Conservation (phyloP, 53 echinoderm and acorn worm genomes). For the Hippasteria phrygiana region DNA sequence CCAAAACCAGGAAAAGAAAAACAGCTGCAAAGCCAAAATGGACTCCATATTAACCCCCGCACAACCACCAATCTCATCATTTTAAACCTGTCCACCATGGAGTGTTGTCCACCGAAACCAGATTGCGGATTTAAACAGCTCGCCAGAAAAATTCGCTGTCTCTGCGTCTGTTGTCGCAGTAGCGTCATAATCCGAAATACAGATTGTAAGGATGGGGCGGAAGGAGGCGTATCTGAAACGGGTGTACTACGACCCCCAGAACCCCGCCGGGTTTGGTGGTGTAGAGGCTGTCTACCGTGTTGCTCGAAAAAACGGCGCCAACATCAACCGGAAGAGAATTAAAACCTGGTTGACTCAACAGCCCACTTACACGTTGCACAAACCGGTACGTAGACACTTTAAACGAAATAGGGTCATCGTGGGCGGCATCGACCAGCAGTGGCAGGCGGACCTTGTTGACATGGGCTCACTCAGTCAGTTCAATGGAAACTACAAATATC, state of each 20-base stretch:
- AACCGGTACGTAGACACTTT: slow-evolving; percentile 27
- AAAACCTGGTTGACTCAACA: slow-evolving; percentile 57
- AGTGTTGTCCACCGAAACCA: slow-evolving; percentile 45
- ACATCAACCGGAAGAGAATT: slow-evolving; percentile 37
- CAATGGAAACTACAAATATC: slow-evolving; percentile 58
- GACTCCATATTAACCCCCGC: neutral
- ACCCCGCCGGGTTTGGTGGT: slow-evolving; percentile 70
- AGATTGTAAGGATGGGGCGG: neutral
- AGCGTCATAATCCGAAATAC: slow-evolving; percentile 11
- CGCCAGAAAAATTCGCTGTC: slow-evolving; percentile 6
- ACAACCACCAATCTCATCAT: neutral
- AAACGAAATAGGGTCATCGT: slow-evolving; percentile 48
- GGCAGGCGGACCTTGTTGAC: slow-evolving; percentile 74
- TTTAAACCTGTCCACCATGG: slow-evolving; percentile 45
- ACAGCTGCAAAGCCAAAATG: neutral
- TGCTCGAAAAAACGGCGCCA: slow-evolving; percentile 8
- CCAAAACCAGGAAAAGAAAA: slow-evolving; percentile 27
- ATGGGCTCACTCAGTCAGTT: slow-evolving; percentile 29
- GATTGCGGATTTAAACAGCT: slow-evolving; percentile 7
- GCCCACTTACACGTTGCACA: slow-evolving; percentile 64
- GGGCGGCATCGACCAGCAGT: slow-evolving; percentile 61
- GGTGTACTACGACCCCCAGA: slow-evolving; percentile 74
- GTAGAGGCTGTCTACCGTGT: slow-evolving; percentile 53
- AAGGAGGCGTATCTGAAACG: slow-evolving; percentile 46
- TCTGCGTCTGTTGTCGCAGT: slow-evolving; percentile 66